These are phyloP conservation scores for Tachycineta bicolor DNA, from an alignment of 2,113 vertebrate species.

Conservation along the genomic window DNA sequence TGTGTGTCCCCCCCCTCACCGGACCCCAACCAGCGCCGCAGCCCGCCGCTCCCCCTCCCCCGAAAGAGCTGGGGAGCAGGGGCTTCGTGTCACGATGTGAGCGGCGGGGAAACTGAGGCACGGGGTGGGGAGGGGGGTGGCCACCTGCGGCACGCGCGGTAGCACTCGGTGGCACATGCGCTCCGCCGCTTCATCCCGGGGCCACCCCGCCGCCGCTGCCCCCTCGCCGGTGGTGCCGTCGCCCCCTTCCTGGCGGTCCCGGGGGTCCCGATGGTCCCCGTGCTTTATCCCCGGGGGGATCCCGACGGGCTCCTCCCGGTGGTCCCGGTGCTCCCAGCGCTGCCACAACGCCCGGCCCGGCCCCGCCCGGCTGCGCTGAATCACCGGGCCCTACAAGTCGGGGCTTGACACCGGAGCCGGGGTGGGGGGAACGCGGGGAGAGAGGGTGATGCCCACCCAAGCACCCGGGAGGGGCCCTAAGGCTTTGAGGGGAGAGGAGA, in stretches of 20 bases:
- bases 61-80: neutral
- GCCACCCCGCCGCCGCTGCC: neutral
- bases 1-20: too few species aligned
- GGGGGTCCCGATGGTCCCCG: neutral
- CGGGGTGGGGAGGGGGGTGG: too few species aligned
- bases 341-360: neutral
- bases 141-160: neutral
- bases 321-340: neutral
- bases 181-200: too few species aligned
- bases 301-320: neutral
- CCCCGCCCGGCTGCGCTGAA: neutral
- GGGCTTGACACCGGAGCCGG: neutral
- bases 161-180: neutral
- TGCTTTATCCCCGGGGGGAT: neutral
- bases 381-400: neutral
- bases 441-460: neutral
- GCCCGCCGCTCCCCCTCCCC: neutral
- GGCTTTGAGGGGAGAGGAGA: too few species aligned
- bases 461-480: neutral
- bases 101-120: neutral
- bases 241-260: neutral
- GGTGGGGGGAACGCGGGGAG: too few species aligned
- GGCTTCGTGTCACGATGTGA: neutral
- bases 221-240: neutral
- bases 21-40: neutral